Conservation (phyloP, 2,113 vertebrate species). For the Ctenodactylus gundi region DNA sequence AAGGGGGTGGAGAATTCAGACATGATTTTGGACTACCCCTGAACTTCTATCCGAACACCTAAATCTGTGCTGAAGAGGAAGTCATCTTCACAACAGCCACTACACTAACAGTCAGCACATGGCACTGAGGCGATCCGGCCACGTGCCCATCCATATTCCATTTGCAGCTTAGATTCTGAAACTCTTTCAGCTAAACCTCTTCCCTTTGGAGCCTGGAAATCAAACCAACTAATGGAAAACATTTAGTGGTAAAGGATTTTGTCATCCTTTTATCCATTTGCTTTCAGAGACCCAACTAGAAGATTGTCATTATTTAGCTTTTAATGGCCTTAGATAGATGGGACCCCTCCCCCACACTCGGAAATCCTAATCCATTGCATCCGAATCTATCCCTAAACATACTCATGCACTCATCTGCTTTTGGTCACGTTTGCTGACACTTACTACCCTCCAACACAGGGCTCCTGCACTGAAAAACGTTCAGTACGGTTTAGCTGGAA, state of each 20-base stretch:
- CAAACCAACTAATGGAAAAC: background rate
- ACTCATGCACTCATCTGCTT: background rate
- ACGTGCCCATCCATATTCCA: background rate
- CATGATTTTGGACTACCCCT: background rate
- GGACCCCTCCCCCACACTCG: too few relatives aligned
- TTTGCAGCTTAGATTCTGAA: background rate
- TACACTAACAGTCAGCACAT: background rate
- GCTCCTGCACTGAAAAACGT: background rate
- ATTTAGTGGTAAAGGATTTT: slow-evolving; percentile 29
- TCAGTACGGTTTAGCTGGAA: background rate
- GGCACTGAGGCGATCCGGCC: background rate
- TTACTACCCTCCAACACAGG: background rate
- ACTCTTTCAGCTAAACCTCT: slow-evolving; percentile 19
- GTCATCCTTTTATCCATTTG: slow-evolving; percentile 7
- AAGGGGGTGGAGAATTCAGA: too few relatives aligned
- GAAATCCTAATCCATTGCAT: background rate
- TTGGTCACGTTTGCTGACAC: background rate
- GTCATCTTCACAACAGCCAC: background rate
- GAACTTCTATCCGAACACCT: background rate
- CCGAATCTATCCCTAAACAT: background rate
- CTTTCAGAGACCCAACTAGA: background rate
- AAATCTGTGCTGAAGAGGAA: background rate
- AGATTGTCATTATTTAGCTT: slow-evolving; percentile 22
- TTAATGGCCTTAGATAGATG: slow-evolving; percentile 39
- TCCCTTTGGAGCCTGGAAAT: background rate